A percentile compares a stretch with the other conserved stretches of the same genome.
These are phyloP conservation scores for Ciona savignyi DNA, from an alignment of 23 tunicate genomes.

Conservation along the genomic window DNA sequence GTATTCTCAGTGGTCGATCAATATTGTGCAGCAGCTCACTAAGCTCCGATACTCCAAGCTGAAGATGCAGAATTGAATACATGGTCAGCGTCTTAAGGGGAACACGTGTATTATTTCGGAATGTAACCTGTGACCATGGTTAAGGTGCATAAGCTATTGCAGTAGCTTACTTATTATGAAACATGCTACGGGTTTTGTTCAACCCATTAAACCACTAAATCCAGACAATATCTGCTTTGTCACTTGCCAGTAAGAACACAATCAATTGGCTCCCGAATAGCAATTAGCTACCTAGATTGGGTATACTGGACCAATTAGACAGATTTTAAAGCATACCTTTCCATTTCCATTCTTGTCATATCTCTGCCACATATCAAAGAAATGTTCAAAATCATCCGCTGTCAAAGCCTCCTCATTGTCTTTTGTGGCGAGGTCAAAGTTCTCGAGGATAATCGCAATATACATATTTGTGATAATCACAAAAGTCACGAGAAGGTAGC, in stretches of 20 bases:
- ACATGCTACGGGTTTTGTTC: no score
- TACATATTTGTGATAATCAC: constrained; percentile 93
- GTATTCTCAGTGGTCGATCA: constrained; percentile 44
- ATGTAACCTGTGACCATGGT: no score
- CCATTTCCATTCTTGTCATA: constrained; percentile 70
- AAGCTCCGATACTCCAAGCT: constrained; percentile 48
- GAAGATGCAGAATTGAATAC: not conserved
- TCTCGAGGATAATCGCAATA: constrained; percentile 82
- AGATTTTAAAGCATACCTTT: constrained; percentile 37
- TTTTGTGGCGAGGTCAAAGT: constrained; percentile 69
- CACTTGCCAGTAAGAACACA: no score
- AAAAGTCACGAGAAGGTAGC: constrained; percentile 75
- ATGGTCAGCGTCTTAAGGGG: no score
- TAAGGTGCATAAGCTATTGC: no score
- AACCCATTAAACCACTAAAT: no score
- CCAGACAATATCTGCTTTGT: no score
- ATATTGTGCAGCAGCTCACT: constrained; percentile 42
- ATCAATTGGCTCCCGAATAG: no score
- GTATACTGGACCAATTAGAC: no score
- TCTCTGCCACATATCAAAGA: constrained; percentile 87
- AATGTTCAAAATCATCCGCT: constrained; percentile 92
- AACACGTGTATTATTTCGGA: no score
- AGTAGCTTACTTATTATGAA: no score
- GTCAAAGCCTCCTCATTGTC: constrained; percentile 70
- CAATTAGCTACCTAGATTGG: no score